Conservation (phyloP, 2,797 vertebrate genomes). For the Yasuhikotakia modesta region DNA sequence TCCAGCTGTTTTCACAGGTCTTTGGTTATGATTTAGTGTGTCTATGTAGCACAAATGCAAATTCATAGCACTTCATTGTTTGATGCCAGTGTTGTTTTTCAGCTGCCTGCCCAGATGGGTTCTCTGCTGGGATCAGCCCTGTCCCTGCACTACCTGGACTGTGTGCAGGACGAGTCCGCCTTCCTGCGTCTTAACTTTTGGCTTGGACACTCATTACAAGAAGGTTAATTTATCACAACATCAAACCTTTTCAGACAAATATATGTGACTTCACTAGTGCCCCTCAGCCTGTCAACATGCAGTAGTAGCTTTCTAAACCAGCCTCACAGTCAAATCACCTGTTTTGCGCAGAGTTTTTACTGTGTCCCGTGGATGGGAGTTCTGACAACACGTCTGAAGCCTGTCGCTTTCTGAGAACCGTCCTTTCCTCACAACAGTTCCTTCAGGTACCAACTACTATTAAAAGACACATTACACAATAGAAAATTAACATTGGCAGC, state of each 20-base stretch:
- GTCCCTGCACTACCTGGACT: constrained; percentile 90
- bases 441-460: constrained; percentile 80
- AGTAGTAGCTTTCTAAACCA: constrained; percentile 7
- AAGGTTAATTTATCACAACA: constrained; percentile 77
- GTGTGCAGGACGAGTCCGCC: constrained; percentile 85
- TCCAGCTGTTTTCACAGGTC: constrained; percentile 23
- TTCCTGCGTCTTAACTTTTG: constrained; percentile 91
- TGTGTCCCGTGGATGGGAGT: constrained; percentile 75
- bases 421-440: constrained; percentile 84
- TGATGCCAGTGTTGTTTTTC: constrained; percentile 38
- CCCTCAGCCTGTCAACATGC: constrained; percentile 7
- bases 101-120: constrained; percentile 95
- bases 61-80: constrained; percentile 16
- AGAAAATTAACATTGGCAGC: constrained; percentile 11
- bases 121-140: constrained; percentile 86
- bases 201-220: constrained; percentile 87
- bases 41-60: background rate
- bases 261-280: background rate
- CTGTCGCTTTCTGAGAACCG: constrained; percentile 77
- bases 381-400: constrained; percentile 74
- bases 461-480: constrained; percentile 5
- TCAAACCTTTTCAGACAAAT: background rate
- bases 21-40: constrained; percentile 21
- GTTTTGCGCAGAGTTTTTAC: constrained; percentile 80
- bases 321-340: constrained; percentile 6